These are phyloP conservation scores for Clarias gariepinus DNA, from an alignment of 2,113 vertebrate genomes.

Conservation along the genomic window DNA sequence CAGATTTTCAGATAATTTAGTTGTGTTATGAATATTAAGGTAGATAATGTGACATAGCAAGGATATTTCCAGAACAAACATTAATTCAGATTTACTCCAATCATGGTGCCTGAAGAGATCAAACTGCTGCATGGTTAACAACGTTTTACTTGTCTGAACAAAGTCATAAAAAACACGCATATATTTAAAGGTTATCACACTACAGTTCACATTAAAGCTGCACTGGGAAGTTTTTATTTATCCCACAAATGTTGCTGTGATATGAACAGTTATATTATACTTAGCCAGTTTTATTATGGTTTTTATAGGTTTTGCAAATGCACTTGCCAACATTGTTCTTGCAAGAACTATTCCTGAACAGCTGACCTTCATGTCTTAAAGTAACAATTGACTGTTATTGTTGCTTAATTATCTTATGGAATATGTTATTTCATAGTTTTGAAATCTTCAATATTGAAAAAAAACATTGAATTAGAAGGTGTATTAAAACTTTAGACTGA, in stretches of 20 bases:
- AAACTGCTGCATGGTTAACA: not conserved
- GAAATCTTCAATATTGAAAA: too few relatives aligned
- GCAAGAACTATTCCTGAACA: too few relatives aligned
- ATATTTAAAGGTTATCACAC: not conserved
- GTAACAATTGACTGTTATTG: too few relatives aligned
- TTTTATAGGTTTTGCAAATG: too few relatives aligned
- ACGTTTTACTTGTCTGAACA: not conserved
- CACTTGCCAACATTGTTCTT: too few relatives aligned
- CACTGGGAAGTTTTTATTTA: not conserved
- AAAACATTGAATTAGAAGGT: too few relatives aligned
- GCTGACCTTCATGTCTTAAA: too few relatives aligned
- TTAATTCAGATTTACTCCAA: not conserved
- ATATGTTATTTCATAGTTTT: too few relatives aligned
- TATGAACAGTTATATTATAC: too few relatives aligned
- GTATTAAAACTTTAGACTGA: too few relatives aligned
- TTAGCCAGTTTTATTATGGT: too few relatives aligned
- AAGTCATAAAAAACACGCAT: not conserved
- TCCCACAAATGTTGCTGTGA: not conserved
- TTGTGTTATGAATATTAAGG: not conserved
- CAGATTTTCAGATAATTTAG: not conserved
- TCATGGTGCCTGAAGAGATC: not conserved
- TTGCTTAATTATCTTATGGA: too few relatives aligned
- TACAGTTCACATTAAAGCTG: not conserved
- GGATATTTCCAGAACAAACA: not conserved
- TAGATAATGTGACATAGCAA: not conserved